phyloP scores from a whole-genome alignment of 2,888 invertebrate species.

The Lampropteryx suffumata region DNA sequence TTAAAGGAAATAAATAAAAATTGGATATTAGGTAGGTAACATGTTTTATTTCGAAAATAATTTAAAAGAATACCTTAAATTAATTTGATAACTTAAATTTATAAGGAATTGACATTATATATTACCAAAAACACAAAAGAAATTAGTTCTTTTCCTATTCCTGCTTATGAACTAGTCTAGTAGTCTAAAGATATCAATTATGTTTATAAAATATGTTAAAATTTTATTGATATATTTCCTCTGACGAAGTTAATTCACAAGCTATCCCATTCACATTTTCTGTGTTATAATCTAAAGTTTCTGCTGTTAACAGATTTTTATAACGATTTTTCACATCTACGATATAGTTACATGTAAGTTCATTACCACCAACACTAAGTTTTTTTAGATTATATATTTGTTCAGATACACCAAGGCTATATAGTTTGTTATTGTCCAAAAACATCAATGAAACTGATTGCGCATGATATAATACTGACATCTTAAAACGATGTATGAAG shows the following conservation, averaged over 20 bases:
- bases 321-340: conserved; percentile 1
- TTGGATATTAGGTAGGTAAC: too few species aligned
- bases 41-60: too few species aligned
- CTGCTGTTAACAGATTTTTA: neutral
- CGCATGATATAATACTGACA: conserved; percentile 6
- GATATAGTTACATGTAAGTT: conserved; percentile 10
- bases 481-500: conserved; percentile 4
- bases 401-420: neutral
- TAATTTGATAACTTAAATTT: too few species aligned
- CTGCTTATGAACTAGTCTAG: too few species aligned
- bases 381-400: neutral
- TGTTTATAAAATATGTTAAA: too few species aligned
- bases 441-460: conserved; percentile 5
- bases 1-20: too few species aligned
- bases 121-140: too few species aligned
- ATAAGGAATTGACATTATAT: too few species aligned
- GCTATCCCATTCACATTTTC: conserved; percentile 17
- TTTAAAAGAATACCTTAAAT: too few species aligned
- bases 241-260: neutral
- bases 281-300: neutral
- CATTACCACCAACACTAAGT: conserved; percentile 11
- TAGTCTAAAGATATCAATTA: too few species aligned
- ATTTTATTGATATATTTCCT: too few species aligned
- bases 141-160: too few species aligned
- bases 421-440: conserved; percentile 15